phyloP scores from a whole-genome alignment of 2,797 vertebrate genomes.

The Pseudomugil gertrudae region DNA sequence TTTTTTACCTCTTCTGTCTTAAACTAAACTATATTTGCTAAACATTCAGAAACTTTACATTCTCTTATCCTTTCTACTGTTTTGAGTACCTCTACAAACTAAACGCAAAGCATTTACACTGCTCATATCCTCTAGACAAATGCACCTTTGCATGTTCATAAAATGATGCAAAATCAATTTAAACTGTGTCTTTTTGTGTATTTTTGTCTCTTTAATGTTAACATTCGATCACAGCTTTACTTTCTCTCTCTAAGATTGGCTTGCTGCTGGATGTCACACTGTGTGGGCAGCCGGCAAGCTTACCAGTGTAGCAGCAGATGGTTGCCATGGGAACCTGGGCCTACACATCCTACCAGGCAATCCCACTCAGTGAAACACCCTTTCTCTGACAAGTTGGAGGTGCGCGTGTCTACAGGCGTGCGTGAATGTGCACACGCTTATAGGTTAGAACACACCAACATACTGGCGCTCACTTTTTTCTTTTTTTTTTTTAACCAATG shows the following conservation, averaged over 20 bases:
- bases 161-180: slow-evolving; percentile 11
- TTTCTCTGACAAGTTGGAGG: slow-evolving; percentile 54
- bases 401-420: slow-evolving; percentile 15
- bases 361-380: slow-evolving; percentile 84
- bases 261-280: slow-evolving; percentile 79
- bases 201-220: slow-evolving; percentile 47
- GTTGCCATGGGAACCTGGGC: slow-evolving; percentile 83
- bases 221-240: slow-evolving; percentile 50
- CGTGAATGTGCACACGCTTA: slow-evolving; percentile 11
- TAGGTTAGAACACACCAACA: slow-evolving; percentile 18
- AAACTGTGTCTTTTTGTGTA: slow-evolving; percentile 27
- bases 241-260: slow-evolving; percentile 61
- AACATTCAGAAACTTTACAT: slow-evolving; percentile 39
- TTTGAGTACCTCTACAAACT: slow-evolving; percentile 26
- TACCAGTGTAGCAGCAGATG: slow-evolving; percentile 84
- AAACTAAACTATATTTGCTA: slow-evolving; percentile 4
- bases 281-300: slow-evolving; percentile 82
- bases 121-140: not conserved
- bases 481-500: too few species aligned
- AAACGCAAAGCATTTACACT: not conserved
- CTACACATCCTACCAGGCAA: slow-evolving; percentile 86
- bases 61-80: slow-evolving; percentile 36
- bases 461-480: slow-evolving; percentile 25
- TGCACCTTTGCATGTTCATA: not conserved
- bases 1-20: slow-evolving; percentile 3